Evolutionary conservation across 1,140 invertebrate genomes (phyloP).

Genomic region (Aphidius ervi): DNA sequence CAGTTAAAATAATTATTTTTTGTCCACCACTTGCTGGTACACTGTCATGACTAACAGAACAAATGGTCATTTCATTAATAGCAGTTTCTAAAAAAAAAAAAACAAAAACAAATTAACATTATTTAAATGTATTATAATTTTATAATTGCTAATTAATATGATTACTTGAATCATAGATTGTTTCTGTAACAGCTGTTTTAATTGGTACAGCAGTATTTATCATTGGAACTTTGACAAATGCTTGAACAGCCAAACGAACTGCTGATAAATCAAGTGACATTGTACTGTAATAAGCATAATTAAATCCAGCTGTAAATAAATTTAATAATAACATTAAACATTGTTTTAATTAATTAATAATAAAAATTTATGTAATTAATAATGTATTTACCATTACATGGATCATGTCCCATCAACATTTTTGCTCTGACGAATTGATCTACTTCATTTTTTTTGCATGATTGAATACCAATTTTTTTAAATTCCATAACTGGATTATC

Average conservation of each 20-base stretch:
- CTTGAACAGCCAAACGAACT: conserved; percentile 93
- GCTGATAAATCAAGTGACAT: conserved; percentile 83
- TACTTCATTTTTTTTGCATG: too few species aligned
- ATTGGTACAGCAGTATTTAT: conserved; percentile 72
- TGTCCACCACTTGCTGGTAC: conserved; percentile 77
- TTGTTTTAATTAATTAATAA: too few species aligned
- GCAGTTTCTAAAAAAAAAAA: conserved; percentile 73
- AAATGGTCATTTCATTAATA: conserved; percentile 75
- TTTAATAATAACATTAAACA: too few species aligned
- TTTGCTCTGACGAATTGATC: too few species aligned
- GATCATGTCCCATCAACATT: too few species aligned
- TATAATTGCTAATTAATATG: conserved; percentile 52
- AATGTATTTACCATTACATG: too few species aligned
- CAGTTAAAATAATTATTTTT: conserved; percentile 89
- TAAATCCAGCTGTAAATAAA: conserved; percentile 75
- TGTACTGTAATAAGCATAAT: conserved; percentile 7
- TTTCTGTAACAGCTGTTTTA: conserved; percentile 82
- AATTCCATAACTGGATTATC: conserved; percentile 78
- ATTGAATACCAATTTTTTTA: conserved; percentile 56
- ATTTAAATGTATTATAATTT: not conserved
- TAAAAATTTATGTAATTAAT: too few species aligned
- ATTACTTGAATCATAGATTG: conserved; percentile 91
- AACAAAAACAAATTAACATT: conserved; percentile 22
- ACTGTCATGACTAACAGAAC: conserved; percentile 77
- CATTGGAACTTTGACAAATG: conserved; percentile 75